Evolutionary conservation across 1,140 invertebrate genomes (phyloP), one percentile per base, ranked within the genome.

Genomic region (Ceratitis capitata): DNA sequence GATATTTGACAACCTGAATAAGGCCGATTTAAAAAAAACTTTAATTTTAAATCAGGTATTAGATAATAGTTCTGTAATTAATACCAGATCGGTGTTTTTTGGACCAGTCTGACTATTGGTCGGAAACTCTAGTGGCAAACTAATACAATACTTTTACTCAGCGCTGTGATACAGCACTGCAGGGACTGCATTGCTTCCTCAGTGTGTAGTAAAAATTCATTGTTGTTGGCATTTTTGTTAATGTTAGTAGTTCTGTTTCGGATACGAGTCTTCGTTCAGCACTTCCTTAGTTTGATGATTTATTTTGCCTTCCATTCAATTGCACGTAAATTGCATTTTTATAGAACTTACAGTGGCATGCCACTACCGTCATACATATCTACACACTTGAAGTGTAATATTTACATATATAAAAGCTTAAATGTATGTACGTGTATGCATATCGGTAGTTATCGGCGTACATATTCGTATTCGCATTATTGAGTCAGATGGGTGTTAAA

Each of bases 251-350:
- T 45, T n/a, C 39, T 16, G 39, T 35, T 45, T 7, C n/a, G 69
- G 39, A 23, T 78, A 16, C 39, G 39, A 16, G 39, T 78, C 45
- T 78, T 78, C 69, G 69, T 39, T 78, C 69, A 78, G 69, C 69
- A 45, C 69, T 78, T 78, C 69, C 69, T 78, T 78, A 78, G 45
- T 78, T n/a, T 78, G 69, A 78, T 78, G 69, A 78, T 78, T 78
- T 78, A 78, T 78, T 78, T 78, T 45, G 39, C 69, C 69, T 78
- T 78, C 39, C 23, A 45, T 78, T 23, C 39, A 78, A 42, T 78
- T 78, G 69, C 69, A 78, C 39, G 69, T 78, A 78, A 78, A 78
- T 78, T 78, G 69, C 69, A 26, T 26, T 78, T 78, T 78, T 42
- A 78, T 78, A 47, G 16, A 45, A 45, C 69, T 78, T 78, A 78